Evolutionary conservation across 1,140 invertebrate species (phyloP), one percentile per base, ranked within the genome.

Genomic region (Drosophila rhopaloa): DNA sequence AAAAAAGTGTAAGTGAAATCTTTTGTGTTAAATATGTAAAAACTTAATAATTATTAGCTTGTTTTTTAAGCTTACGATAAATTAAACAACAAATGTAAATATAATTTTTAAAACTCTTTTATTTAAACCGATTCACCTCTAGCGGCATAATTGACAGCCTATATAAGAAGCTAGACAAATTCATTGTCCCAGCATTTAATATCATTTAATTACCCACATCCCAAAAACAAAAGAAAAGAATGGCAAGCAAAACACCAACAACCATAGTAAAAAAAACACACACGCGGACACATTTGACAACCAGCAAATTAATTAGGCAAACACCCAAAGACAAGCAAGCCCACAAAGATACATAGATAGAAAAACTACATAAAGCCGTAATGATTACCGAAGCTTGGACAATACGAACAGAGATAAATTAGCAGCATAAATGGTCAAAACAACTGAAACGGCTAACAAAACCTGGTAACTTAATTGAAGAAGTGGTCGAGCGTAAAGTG

Each of bases 271-370:
- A 32, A 32, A 8, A 32, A 8, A 32, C 29, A 32, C 29, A 32
- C 29, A 32, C 29, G 5, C 29, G 5, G 29, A 32, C 29, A 38
- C 61, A 76, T 82, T 83, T 83, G 66, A 82, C 79, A 88, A 66
- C 51, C 66, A 60, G 83, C 81, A 54, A 83, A 89, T 86, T 88
- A 88, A 86, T 86, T 79, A 83, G 76, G 53, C 65, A 79, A 79
- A 89, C 80, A 89, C 84, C 79, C 47, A 78, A 43, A 65, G 61
- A 65, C 57, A 82, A 38, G 47, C 38, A 38, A 37, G 46, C 47
- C 50, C 65, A 53, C 51, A 76, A 58, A 74, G 77, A 81, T 70
- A 68, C 67, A 59, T 35, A 82, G 55, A 77, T 51, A 63, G 55
- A 79, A 67, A 65, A 73, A 75, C 73, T 67, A 61, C 58, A 63